phyloP scores from a whole-genome alignment of 2,888 invertebrate genomes.

The Tanypteryx hageni region DNA sequence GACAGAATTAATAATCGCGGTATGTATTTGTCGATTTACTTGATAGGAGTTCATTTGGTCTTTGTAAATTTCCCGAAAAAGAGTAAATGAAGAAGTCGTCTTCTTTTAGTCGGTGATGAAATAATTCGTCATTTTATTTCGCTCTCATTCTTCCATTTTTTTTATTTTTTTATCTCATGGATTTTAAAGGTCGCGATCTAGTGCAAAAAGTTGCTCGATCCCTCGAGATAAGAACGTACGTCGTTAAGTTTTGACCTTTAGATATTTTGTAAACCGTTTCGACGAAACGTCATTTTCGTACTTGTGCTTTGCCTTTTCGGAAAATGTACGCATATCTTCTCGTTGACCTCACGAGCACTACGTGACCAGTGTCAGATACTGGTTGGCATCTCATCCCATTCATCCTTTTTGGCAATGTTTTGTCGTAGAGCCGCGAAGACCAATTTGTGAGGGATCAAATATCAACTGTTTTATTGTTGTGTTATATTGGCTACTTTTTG shows the following conservation, averaged over 20 bases:
- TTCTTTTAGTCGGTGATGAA: no score
- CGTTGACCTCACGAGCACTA: constrained; percentile 2
- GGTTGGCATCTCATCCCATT: not conserved
- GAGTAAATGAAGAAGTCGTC: no score
- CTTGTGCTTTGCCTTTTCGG: not conserved
- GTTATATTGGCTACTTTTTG: no score
- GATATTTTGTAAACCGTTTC: constrained; percentile 41
- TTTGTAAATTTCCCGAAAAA: not conserved
- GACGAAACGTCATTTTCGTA: constrained; percentile 44
- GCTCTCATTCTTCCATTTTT: not conserved
- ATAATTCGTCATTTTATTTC: not conserved
- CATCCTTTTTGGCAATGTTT: not conserved
- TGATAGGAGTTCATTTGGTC: not conserved
- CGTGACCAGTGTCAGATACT: constrained; percentile 48
- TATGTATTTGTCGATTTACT: no score
- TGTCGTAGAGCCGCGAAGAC: no score
- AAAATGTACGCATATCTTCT: constrained; percentile 2
- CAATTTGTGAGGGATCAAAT: no score
- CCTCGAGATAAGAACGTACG: constrained; percentile 6
- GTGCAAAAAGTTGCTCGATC: constrained; percentile 45
- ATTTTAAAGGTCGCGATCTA: not conserved
- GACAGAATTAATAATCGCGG: no score
- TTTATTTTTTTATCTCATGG: not conserved
- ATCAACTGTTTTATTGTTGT: no score
- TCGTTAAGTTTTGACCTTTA: constrained; percentile 45